Base-by-base conservation (phyloP, 1,140 invertebrate genomes). In the Nymphalis io region DNA sequence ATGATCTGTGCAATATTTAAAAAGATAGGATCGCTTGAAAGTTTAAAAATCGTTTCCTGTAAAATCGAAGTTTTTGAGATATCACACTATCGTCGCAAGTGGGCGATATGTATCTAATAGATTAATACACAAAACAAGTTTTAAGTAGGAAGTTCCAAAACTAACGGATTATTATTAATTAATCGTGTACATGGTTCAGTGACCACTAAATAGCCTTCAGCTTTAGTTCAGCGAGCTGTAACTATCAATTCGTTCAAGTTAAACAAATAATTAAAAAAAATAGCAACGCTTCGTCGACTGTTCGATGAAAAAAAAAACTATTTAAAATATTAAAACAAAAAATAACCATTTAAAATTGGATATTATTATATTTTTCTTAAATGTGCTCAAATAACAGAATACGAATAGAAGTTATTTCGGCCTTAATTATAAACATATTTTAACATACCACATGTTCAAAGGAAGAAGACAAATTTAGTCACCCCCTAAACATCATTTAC, bases 181-280 rank as follows among this genome's bases (percentile, higher is more conserved):
- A 8, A 46, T 16, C 15, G 13, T 44, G 63, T 58, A 57, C 15
- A 69, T 51, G 51, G 60, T 69, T 69, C 67, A 62, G 15, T 62
- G 16, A n/a, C 6, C 39, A 58, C 60, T 48, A 69, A 69, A 69
- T 46, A 61, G 21, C 39, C 60, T 69, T 63, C 46, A 68, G 55
- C 46, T 8, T 60, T n/a, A 44, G 51, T 16, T 46, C 67, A 69
- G 10, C 60, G 51, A 48, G 51, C 67, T 46, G 60, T 69, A 51
- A 44, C 57, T 60, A 69, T 62, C 53, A 62, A 69, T 69, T 57
- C 53, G 60, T 58, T 69, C 15, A 21, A 62, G 20, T n/a, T 39
- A 66, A 40, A 66, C 15, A 58, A 39, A 62, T 27, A 33, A n/a
- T n/a, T n/a, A n/a, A n/a, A 51, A 51, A 62, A 62, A 21, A 18